Evolutionary conservation across 2,888 invertebrate genomes (phyloP).

Genomic region (Athripsodes cinereus): DNA sequence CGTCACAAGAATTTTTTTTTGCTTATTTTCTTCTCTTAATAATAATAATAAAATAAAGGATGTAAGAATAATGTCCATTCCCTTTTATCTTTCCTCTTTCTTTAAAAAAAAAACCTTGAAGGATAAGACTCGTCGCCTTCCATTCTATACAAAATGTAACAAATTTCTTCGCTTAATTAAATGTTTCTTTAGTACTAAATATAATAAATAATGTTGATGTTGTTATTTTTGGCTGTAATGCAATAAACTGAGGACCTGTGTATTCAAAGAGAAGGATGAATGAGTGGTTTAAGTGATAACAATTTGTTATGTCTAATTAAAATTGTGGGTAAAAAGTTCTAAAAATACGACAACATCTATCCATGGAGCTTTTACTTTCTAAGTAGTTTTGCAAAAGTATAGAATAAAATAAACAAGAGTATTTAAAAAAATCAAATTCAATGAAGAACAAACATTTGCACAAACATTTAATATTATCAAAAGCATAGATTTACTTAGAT

Average conservation of each 20-base stretch:
- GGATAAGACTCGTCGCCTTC: not conserved
- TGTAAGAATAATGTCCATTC: not conserved
- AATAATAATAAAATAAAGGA: not conserved
- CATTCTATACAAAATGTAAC: slow-evolving; percentile 3
- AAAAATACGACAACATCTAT: too few species aligned
- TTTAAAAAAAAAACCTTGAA: not conserved
- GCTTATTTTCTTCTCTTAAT: not conserved
- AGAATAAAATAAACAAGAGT: too few species aligned
- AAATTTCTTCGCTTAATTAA: slow-evolving; percentile 7
- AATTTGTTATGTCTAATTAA: not conserved
- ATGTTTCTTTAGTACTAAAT: slow-evolving; percentile 3
- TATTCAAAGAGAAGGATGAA: not conserved
- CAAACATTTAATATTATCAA: too few species aligned
- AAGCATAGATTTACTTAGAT: too few species aligned
- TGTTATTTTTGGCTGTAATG: not conserved
- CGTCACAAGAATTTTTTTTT: too few species aligned
- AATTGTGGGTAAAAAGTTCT: not conserved
- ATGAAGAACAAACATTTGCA: too few species aligned
- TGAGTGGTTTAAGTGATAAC: not conserved
- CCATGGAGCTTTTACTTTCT: too few species aligned
- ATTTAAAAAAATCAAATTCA: too few species aligned
- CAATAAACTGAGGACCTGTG: not conserved
- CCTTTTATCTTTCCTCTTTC: not conserved
- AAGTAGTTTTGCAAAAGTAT: too few species aligned
- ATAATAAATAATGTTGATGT: slow-evolving; percentile 1